Evolutionary conservation across 2,888 invertebrate species (phyloP).

Genomic region (Imbricaverruca yamaguchii): DNA sequence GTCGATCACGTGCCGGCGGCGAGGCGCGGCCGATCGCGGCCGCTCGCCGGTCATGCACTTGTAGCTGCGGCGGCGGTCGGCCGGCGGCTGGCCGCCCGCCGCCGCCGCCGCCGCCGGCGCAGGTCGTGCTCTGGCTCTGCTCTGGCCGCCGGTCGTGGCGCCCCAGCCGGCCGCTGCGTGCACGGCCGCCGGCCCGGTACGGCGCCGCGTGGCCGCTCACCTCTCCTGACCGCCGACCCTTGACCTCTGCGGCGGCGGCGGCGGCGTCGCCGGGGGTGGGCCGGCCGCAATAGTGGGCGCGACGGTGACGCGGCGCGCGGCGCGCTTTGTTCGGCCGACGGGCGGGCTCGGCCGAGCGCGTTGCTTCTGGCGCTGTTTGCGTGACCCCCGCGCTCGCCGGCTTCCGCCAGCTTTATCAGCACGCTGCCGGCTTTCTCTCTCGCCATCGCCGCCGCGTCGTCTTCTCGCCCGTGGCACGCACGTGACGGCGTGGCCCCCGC

Average conservation of each 20-base stretch:
- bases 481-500: conserved; percentile 90
- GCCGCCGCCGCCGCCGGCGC: too few relatives aligned
- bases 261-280: neutral
- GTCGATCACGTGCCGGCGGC: too few relatives aligned
- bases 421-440: neutral
- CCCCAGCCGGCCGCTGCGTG: too few relatives aligned
- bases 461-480: conserved; percentile 76
- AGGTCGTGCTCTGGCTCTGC: too few relatives aligned
- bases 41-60: too few relatives aligned
- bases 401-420: neutral
- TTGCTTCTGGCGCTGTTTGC: neutral
- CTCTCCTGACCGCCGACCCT: neutral
- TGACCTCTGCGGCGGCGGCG: neutral
- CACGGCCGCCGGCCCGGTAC: too few relatives aligned
- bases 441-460: conserved; percentile 75
- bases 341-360: neutral
- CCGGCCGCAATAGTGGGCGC: neutral
- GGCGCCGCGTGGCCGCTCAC: too few relatives aligned
- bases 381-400: neutral
- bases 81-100: too few relatives aligned
- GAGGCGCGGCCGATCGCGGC: too few relatives aligned
- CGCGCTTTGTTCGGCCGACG: neutral
- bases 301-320: neutral
- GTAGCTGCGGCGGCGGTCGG: too few relatives aligned
- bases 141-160: too few relatives aligned